Percentiles rank a stretch among this genome's conserved stretches.
phyloP scores from a whole-genome alignment of 2,888 invertebrate genomes.

The Adelphocoris suturalis region DNA sequence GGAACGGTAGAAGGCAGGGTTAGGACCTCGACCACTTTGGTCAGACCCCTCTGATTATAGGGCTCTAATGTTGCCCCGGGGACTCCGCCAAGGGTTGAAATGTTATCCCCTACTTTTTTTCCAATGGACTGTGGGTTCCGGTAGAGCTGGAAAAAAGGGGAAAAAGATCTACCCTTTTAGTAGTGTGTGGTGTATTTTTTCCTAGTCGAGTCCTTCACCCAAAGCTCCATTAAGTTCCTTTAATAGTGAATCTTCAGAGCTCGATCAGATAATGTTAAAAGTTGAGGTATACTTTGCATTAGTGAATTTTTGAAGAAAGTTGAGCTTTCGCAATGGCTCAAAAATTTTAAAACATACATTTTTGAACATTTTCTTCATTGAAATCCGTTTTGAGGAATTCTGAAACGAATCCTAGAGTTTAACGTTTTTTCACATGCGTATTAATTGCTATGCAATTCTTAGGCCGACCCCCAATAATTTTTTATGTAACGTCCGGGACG shows the following conservation, averaged over 20 bases:
- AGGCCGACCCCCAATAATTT: too few species aligned
- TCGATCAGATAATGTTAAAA: too few species aligned
- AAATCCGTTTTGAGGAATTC: too few species aligned
- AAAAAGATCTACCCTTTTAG: slow-evolving; percentile 17
- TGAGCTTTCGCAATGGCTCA: too few species aligned
- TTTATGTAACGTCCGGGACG: too few species aligned
- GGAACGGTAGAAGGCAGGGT: not conserved
- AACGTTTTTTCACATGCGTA: too few species aligned
- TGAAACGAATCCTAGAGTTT: too few species aligned
- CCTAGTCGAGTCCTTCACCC: not conserved
- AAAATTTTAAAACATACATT: too few species aligned
- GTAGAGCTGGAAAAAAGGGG: not conserved
- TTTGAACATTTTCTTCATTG: too few species aligned
- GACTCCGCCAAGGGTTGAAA: not conserved
- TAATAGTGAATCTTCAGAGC: not conserved
- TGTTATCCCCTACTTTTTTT: slow-evolving; percentile 34
- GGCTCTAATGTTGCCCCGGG: slow-evolving; percentile 37
- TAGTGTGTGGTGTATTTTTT: not conserved
- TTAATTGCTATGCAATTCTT: too few species aligned
- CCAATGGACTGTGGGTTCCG: not conserved
- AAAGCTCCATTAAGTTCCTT: not conserved
- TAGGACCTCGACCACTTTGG: slow-evolving; percentile 23
- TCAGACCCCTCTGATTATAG: slow-evolving; percentile 40
- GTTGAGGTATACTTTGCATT: too few species aligned
- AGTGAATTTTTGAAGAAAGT: too few species aligned